Evolutionary conservation across 2,797 vertebrate species (phyloP), one percentile per base, ranked within the genome.

Genomic region (Danio albolineatus): DNA sequence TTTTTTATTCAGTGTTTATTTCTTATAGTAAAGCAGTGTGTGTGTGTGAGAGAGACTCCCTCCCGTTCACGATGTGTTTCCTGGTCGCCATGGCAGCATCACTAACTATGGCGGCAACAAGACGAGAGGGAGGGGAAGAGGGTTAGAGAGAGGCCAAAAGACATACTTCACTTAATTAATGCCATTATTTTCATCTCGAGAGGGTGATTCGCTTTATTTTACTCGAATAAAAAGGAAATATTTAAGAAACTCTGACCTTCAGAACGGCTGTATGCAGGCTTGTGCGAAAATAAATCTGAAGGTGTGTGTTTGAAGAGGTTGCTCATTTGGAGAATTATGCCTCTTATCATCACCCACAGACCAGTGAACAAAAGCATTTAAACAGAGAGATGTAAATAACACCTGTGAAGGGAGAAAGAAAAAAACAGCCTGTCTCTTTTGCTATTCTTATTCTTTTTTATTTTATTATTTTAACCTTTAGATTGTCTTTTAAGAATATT

Each of bases 31-130:
- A 54, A 57, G n/a, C 38, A 10, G 19, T 56, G 38, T 62, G 46
- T 51, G 57, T 62, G 73, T 28, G 28, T 1, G 60, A 53, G 38
- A 60, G 36, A 43, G 12, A 79, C 48, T 64, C 56, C 56, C 77
- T 72, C 67, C 66, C 46, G 59, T 48, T 53, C 48, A 21, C 44
- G 67, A 73, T 94, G 92, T 93, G 93, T 94, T 94, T 95, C 91
- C 92, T 93, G 92, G 94, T 95, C 93, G 93, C 91, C 80, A 94
- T 94, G 90, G 92, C 83, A 93, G 90, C 92, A 19, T 84, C 84
- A 85, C 86, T 89, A 93, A 92, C 90, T 89, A 90, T 91, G 71
- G 77, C 59, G 90, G 92, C 85, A 80, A 92, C 90, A 93, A 93
- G 48, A 21, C 82, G 77, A 48, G 82, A 82, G 85, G 60, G 81